Evolutionary conservation across 2,888 invertebrate genomes (phyloP).

Genomic region (Agrilus cyanescens): DNA sequence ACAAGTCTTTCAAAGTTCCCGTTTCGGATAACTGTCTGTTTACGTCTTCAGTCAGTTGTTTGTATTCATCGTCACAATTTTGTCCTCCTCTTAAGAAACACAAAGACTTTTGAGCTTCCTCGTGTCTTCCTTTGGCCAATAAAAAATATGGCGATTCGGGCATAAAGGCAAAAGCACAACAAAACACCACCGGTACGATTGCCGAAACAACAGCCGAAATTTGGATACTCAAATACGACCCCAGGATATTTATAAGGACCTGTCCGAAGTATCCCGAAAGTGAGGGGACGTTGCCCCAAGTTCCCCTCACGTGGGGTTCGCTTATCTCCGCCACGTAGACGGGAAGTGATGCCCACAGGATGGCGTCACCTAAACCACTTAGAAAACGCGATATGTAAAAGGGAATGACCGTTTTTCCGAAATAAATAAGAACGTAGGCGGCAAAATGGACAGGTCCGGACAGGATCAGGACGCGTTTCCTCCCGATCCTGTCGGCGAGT

Average conservation of each 20-base stretch:
- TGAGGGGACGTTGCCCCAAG: conserved; percentile 24
- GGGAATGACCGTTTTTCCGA: conserved; percentile 19
- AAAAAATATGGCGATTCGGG: conserved; percentile 42
- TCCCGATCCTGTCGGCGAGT: conserved; percentile 23
- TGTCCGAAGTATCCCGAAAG: conserved; percentile 21
- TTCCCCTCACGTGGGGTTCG: conserved; percentile 23
- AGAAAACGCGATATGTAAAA: conserved; percentile 24
- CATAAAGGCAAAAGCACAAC: conserved; percentile 43
- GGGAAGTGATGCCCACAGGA: conserved; percentile 22
- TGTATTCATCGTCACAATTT: conserved; percentile 21
- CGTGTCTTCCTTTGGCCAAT: conserved; percentile 20
- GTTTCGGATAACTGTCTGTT: conserved; percentile 25
- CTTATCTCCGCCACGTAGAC: conserved; percentile 26
- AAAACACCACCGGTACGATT: conserved; percentile 43
- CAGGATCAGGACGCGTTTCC: conserved; percentile 23
- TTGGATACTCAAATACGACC: conserved; percentile 42
- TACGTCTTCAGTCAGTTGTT: conserved; percentile 22
- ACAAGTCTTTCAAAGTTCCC: conserved; percentile 24
- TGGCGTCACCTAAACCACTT: conserved; percentile 22
- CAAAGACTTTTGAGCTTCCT: conserved; percentile 21
- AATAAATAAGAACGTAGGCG: conserved; percentile 20
- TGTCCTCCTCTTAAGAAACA: conserved; percentile 18
- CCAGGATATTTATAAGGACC: conserved; percentile 37
- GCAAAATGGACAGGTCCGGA: conserved; percentile 23
- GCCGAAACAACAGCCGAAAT: conserved; percentile 44